Evolutionary conservation across 1,140 invertebrate species (phyloP), one percentile per base, ranked within the genome.

Genomic region (Euglossa dilemma): DNA sequence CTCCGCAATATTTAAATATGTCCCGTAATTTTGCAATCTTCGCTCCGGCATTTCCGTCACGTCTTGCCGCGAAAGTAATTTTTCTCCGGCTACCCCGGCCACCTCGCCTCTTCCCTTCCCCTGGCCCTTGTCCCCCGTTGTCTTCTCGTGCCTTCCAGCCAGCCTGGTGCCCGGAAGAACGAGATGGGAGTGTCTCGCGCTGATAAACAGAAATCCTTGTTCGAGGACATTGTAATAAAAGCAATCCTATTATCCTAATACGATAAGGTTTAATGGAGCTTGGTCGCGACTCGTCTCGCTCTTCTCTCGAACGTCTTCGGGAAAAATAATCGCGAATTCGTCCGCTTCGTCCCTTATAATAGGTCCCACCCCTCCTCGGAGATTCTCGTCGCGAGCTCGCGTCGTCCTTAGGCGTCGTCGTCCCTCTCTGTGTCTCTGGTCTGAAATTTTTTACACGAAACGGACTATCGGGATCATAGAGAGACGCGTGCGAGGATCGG

Each of bases 181-280:
- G 66, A 86, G 67, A 82, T 82, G 85, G 80, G 88, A 91, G 87
- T 91, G 90, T 91, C 87, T 80, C 59, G 47, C 54, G 80, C 90
- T 91, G 90, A 91, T 91, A 91, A 91, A 91, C 88, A 90, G 84
- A 85, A 89, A 87, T 87, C 75, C 89, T 87, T 80, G 85, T 90
- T 87, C 81, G 74, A 81, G 78, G 61, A 87, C 78, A 81, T 77
- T 70, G 75, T 86, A 90, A 89, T 90, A 89, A 88, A 83, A 88
- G 75, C 82, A 90, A 90, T 90, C 89, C 89, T 88, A 88, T 90
- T 90, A 90, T 88, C 82, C 81, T 86, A 83, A 89, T 88, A 88
- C 86, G 83, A 90, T 86, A 84, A 86, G 85, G 80, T 72, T 85
- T 90, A 89, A 90, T 90, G 69, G 84, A 61, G 74, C 86, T 87